Evolutionary conservation across 2,888 invertebrate genomes (phyloP).

Genomic region (Pseudolycoriella hygida): DNA sequence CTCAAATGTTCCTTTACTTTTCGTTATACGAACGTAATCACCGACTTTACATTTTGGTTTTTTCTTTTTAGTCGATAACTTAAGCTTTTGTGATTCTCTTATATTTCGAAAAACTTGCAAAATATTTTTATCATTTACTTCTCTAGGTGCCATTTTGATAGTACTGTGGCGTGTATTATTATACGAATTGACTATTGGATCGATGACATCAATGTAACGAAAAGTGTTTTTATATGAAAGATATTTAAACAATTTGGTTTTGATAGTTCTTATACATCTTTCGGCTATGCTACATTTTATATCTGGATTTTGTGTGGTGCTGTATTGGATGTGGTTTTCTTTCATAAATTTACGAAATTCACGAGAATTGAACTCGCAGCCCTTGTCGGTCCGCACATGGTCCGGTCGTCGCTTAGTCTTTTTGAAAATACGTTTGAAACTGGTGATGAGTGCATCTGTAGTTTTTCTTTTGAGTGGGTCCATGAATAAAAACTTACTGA

Average conservation of each 20-base stretch:
- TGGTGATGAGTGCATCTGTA: background rate
- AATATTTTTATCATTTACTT: background rate
- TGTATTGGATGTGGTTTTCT: background rate
- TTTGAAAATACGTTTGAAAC: background rate
- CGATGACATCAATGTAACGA: background rate
- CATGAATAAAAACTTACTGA: background rate
- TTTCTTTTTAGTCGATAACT: background rate
- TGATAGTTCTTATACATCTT: background rate
- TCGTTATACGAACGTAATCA: too few species aligned
- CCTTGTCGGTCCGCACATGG: background rate
- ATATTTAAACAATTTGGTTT: background rate
- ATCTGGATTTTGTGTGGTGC: background rate
- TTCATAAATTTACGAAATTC: background rate
- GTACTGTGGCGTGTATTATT: background rate
- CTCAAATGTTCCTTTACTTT: background rate
- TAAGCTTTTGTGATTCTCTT: background rate
- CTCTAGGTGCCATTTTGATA: background rate
- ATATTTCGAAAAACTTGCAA: background rate
- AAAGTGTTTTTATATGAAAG: background rate
- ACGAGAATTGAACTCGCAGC: background rate
- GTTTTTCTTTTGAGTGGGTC: background rate
- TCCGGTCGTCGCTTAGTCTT: background rate
- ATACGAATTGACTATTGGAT: background rate
- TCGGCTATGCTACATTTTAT: background rate
- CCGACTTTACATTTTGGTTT: background rate